A percentile compares a stretch with the other conserved stretches of the same genome.
Evolutionary conservation across 2,888 invertebrate species (phyloP).

Genomic region (Tenthredo scrophulariae): DNA sequence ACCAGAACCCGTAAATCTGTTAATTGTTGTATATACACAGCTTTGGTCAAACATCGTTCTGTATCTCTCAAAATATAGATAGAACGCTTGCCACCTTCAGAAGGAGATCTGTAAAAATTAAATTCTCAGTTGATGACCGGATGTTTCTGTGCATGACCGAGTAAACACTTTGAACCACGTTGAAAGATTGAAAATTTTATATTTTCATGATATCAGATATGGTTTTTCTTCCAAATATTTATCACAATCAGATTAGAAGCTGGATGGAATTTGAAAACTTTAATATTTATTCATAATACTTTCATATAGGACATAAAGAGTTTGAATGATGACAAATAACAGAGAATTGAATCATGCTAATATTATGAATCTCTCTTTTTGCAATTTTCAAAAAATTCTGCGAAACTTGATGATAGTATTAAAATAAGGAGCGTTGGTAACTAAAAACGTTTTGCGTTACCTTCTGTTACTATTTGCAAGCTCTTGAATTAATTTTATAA

Average conservation of each 20-base stretch:
- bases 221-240: background rate
- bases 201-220: background rate
- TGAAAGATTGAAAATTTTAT: background rate
- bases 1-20: conserved; percentile 76
- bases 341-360: background rate
- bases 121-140: conserved; percentile 34
- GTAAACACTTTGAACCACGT: background rate
- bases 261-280: background rate
- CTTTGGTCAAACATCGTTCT: conserved; percentile 74
- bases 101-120: conserved; percentile 74
- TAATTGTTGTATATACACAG: conserved; percentile 72
- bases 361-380: background rate
- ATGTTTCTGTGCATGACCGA: background rate
- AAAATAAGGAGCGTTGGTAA: background rate
- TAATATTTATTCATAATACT: background rate
- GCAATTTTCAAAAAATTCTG: background rate
- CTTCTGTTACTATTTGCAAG: conserved; percentile 85
- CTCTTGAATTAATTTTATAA: conserved; percentile 92
- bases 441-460: conserved; percentile 68
- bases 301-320: background rate
- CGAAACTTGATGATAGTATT: background rate
- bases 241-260: background rate
- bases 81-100: conserved; percentile 78
- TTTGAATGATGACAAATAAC: background rate
- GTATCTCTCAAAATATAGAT: conserved; percentile 76